A percentile compares a stretch with the other conserved stretches of the same genome.
These are phyloP conservation scores for Cheirogaleus major DNA, from an alignment of 2,797 vertebrate species.

Conservation along the genomic window DNA sequence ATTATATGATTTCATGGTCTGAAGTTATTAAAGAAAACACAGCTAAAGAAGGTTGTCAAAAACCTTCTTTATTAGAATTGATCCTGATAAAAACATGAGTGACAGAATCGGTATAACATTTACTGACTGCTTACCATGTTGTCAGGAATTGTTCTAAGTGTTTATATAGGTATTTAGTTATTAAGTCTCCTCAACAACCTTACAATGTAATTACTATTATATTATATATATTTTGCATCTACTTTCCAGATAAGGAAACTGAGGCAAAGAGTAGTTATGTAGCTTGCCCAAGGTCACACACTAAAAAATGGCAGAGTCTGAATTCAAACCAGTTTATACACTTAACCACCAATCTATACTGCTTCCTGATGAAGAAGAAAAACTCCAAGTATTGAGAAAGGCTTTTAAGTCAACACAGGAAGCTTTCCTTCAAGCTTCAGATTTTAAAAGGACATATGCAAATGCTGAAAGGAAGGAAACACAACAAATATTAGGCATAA, in stretches of 20 bases:
- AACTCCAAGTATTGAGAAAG: not conserved
- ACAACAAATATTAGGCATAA: not conserved
- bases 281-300: slow-evolving; percentile 9
- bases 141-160: not conserved
- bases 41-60: slow-evolving; percentile 12
- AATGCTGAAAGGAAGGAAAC: slow-evolving; percentile 26
- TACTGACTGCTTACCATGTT: not conserved
- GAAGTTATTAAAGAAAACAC: slow-evolving; percentile 34
- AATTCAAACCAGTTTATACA: slow-evolving; percentile 4
- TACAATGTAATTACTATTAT: not conserved
- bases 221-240: not conserved
- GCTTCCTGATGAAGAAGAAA: slow-evolving; percentile 18
- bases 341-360: not conserved
- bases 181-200: not conserved
- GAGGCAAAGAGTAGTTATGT: not conserved
- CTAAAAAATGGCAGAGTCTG: not conserved
- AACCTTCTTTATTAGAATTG: not conserved
- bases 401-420: not conserved
- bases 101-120: not conserved
- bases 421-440: not conserved
- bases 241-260: slow-evolving; percentile 33
- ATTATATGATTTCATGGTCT: not conserved
- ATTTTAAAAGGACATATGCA: slow-evolving; percentile 42
- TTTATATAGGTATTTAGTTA: not conserved
- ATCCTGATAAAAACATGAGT: not conserved